These are phyloP conservation scores for Gambusia yucatana DNA, from an alignment of 2,797 vertebrate genomes.

Conservation along the genomic window DNA sequence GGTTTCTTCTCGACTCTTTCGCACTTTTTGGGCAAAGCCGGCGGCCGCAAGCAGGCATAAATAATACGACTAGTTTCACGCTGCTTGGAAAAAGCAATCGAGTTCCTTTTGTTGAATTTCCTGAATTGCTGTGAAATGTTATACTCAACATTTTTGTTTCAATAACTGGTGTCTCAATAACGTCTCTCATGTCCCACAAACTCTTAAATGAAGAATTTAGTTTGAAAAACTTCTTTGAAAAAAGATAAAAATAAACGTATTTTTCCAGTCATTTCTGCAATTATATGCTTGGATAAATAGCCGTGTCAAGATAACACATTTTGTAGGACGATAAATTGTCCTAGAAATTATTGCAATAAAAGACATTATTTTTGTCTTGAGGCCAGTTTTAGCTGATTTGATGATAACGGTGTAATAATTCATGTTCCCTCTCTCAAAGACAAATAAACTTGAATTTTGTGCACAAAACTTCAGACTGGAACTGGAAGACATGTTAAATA, in stretches of 20 bases:
- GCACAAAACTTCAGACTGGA: too few relatives aligned
- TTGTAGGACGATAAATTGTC: too few relatives aligned
- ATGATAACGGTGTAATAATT: too few relatives aligned
- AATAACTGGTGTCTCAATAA: background rate
- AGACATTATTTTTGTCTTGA: too few relatives aligned
- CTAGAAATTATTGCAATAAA: too few relatives aligned
- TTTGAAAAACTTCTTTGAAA: background rate
- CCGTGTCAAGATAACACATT: too few relatives aligned
- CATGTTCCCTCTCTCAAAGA: too few relatives aligned
- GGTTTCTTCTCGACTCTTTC: conserved; percentile 2
- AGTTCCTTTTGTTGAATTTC: background rate
- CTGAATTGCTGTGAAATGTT: background rate
- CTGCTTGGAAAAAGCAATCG: background rate
- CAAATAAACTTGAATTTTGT: too few relatives aligned
- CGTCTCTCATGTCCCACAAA: background rate
- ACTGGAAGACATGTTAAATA: too few relatives aligned
- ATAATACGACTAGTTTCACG: conserved; percentile 7
- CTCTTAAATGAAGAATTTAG: background rate
- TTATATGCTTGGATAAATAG: background rate
- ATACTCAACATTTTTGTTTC: conserved; percentile 11
- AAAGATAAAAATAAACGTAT: too few relatives aligned
- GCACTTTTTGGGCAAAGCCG: conserved; percentile 4
- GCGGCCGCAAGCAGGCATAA: conserved; percentile 13
- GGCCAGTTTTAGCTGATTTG: too few relatives aligned
- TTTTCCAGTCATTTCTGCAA: background rate